These are phyloP conservation scores for Muscicapa striata DNA, from an alignment of 2,797 vertebrate genomes.

Conservation along the genomic window DNA sequence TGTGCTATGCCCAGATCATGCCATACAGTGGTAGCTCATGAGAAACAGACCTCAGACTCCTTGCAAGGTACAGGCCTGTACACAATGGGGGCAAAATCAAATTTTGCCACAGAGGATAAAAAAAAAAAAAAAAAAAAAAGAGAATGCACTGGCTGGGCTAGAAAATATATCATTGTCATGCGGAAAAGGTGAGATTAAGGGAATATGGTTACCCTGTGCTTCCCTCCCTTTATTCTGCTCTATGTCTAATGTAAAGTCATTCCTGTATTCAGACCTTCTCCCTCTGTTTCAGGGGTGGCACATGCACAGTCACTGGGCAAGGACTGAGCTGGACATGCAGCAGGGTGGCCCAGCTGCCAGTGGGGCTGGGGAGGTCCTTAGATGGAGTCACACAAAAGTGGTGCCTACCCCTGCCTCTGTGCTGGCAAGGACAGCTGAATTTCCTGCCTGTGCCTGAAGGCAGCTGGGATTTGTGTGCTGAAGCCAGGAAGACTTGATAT, in stretches of 20 bases:
- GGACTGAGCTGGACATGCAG: not conserved
- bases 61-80: not conserved
- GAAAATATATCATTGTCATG: not conserved
- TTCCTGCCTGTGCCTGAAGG: not conserved
- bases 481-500: not conserved
- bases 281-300: not conserved
- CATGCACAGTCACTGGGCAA: fast-evolving
- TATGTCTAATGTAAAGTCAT: not conserved
- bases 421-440: not conserved
- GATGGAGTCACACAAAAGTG: not conserved
- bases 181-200: not conserved
- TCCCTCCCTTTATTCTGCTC: not conserved
- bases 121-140: not conserved
- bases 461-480: not conserved
- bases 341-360: not conserved
- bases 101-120: not conserved
- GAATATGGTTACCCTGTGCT: not conserved
- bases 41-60: not conserved
- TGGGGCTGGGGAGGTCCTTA: not conserved
- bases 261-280: not conserved
- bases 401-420: not conserved
- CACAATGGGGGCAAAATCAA: not conserved
- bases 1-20: not conserved
- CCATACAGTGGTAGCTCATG: not conserved
- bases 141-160: not conserved